Conservation (phyloP, 2,113 vertebrate genomes). For the Rissa tridactyla region DNA sequence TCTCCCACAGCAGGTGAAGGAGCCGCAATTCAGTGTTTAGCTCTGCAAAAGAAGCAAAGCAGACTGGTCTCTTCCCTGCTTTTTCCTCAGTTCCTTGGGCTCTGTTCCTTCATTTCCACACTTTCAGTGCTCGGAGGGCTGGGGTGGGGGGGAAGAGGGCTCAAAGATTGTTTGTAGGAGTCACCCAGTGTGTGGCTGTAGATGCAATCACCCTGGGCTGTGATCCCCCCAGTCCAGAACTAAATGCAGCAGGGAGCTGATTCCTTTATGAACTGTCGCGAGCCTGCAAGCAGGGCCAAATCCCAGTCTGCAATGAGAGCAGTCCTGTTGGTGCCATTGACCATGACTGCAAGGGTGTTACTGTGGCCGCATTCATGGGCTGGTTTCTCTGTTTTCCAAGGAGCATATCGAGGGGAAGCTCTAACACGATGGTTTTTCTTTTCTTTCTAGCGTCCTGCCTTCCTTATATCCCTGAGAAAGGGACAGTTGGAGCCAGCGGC, state of each 20-base stretch:
- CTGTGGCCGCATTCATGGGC: background rate
- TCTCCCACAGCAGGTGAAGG: fast-evolving
- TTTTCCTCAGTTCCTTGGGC: background rate
- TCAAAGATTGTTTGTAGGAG: background rate
- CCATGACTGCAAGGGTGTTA: background rate
- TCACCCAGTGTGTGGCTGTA: background rate
- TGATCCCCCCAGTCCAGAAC: background rate
- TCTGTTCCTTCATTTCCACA: background rate
- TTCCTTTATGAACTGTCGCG: background rate
- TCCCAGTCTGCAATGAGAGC: background rate
- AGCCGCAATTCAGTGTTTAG: background rate
- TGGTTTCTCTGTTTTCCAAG: background rate
- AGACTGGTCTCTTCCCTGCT: background rate
- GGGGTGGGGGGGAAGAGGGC: background rate
- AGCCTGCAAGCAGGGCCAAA: background rate
- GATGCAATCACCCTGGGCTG: background rate
- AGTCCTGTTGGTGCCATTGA: background rate
- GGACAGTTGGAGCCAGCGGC: constrained; percentile 96
- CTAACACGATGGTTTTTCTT: background rate
- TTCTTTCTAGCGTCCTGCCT: constrained; percentile 88
- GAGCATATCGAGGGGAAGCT: background rate
- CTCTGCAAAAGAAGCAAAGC: background rate
- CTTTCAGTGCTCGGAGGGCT: background rate
- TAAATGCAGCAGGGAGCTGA: background rate
- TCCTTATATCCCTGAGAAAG: constrained; percentile 95